phyloP scores from a whole-genome alignment of 1,140 invertebrate genomes.

The Zaprionus inermis region DNA sequence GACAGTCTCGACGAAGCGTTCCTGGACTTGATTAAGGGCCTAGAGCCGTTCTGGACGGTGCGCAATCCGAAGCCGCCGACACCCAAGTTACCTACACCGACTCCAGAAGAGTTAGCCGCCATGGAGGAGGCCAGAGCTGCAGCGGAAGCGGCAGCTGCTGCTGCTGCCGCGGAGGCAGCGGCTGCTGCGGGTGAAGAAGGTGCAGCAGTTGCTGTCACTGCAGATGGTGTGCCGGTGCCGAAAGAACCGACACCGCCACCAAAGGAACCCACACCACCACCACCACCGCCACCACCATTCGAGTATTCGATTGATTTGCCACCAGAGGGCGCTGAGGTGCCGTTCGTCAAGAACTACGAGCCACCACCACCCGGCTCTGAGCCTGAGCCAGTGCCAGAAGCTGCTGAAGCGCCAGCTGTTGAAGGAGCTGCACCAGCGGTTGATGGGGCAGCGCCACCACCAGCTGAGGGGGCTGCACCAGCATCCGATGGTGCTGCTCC shows the following conservation, averaged over 20 bases:
- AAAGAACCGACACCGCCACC: constrained; percentile 69
- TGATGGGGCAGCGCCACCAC: constrained; percentile 52
- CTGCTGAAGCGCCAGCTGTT: constrained; percentile 71
- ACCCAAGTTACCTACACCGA: constrained; percentile 79
- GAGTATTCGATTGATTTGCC: constrained; percentile 84
- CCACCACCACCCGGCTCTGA: constrained; percentile 83
- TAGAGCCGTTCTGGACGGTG: constrained; percentile 84
- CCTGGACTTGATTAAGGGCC: constrained; percentile 93
- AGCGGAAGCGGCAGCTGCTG: constrained; percentile 70
- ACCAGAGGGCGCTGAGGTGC: constrained; percentile 84
- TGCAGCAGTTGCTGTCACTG: constrained; percentile 66
- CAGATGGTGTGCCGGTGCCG: constrained; percentile 33
- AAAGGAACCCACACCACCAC: constrained; percentile 82
- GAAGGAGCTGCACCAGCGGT: constrained; percentile 78
- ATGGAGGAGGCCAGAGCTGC: constrained; percentile 67
- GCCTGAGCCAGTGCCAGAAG: constrained; percentile 78
- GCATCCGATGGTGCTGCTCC: constrained; percentile 76
- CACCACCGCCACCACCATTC: constrained; percentile 84
- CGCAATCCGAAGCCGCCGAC: constrained; percentile 83
- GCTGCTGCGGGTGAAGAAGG: constrained; percentile 63
- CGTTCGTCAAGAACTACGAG: constrained; percentile 83
- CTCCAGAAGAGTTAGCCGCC: constrained; percentile 78
- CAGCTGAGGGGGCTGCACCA: constrained; percentile 63
- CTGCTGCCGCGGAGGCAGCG: constrained; percentile 68
- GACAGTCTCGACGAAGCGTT: constrained; percentile 99